Base-by-base conservation (phyloP, 1,140 invertebrate genomes). In the Coelopa frigida region DNA sequence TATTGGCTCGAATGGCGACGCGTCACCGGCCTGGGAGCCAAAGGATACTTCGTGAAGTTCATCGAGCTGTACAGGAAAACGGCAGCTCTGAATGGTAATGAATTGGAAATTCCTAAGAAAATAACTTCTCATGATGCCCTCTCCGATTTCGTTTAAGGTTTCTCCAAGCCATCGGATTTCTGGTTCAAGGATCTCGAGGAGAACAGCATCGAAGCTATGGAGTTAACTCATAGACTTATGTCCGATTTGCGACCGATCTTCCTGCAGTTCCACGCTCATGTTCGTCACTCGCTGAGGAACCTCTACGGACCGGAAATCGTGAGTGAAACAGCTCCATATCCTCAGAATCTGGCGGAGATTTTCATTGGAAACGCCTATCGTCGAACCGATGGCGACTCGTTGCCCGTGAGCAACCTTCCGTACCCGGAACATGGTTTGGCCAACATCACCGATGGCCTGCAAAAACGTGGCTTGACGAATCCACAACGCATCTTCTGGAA, bases 1-100 rank as follows among this genome's bases (percentile, higher is more conserved):
- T 68, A 68, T 44, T 67, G 64, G 64, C 43, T 57, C 10, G 61
- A 68, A 43, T 68, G 63, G 63, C 51, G 59, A 2, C 46, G 43
- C 0, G 41, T 47, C 15, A 55, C 59, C 1, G 64, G 61, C 10
- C 7, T 55, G 29, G 43, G 52, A 20, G 50, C 40, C 6, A 50
- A 59, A 1, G 20, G 35, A 2, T 48, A 57, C 21, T 67, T 65
- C 40, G 35, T 52, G 0, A 46, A 15, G 5, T 68, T 67, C 20
- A 58, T 67, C 44, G 53, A 68, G n/a, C 48, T 68, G 0, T 67
- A 67, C 37, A 49, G 51, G 11, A 65, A 61, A 33, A 55, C 64
- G 1, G 59, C 64, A 3, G 39, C 52, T 14, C 35, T 59, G 1
- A 68, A 68, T 54, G 61, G 64, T 17, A 54, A 44, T 50, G n/a